Evolutionary conservation across 37 sponge, comb jelly and placozoan genomes (phyloP).

Genomic region (Theonella swinhoei): DNA sequence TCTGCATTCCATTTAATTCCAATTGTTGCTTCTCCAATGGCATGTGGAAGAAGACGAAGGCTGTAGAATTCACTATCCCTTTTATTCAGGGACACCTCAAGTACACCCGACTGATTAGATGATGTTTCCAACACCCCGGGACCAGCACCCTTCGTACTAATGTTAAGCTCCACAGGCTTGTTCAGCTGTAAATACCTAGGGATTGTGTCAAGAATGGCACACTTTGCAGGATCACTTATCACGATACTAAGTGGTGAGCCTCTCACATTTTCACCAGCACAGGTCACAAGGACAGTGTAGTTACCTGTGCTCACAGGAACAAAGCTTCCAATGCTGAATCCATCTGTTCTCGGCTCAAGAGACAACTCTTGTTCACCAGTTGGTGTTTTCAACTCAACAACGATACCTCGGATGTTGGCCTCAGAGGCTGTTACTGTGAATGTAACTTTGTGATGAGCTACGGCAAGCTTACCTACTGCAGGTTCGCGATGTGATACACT

Average conservation of each 20-base stretch:
- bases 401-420: slow-evolving; percentile 35
- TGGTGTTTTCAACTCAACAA: slow-evolving; percentile 43
- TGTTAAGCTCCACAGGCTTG: slow-evolving; percentile 34
- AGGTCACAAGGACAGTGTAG: slow-evolving; percentile 73
- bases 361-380: slow-evolving; percentile 38
- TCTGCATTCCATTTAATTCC: slow-evolving; percentile 41
- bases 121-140: slow-evolving; percentile 34
- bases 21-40: slow-evolving; percentile 40
- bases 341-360: slow-evolving; percentile 16
- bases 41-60: slow-evolving; percentile 17
- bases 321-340: slow-evolving; percentile 34
- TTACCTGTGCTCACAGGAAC: slow-evolving; percentile 65
- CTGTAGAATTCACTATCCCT: not conserved
- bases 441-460: slow-evolving; percentile 43
- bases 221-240: slow-evolving; percentile 65
- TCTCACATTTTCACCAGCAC: slow-evolving; percentile 81
- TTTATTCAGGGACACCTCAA: not conserved
- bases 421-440: slow-evolving; percentile 52
- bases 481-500: slow-evolving; percentile 65
- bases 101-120: slow-evolving; percentile 23
- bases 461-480: slow-evolving; percentile 45
- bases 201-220: slow-evolving; percentile 40
- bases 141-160: slow-evolving; percentile 76
- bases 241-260: slow-evolving; percentile 72
- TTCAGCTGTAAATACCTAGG: slow-evolving; percentile 55